phyloP scores from a whole-genome alignment of 2,888 invertebrate genomes.

The Agriopis marginaria region DNA sequence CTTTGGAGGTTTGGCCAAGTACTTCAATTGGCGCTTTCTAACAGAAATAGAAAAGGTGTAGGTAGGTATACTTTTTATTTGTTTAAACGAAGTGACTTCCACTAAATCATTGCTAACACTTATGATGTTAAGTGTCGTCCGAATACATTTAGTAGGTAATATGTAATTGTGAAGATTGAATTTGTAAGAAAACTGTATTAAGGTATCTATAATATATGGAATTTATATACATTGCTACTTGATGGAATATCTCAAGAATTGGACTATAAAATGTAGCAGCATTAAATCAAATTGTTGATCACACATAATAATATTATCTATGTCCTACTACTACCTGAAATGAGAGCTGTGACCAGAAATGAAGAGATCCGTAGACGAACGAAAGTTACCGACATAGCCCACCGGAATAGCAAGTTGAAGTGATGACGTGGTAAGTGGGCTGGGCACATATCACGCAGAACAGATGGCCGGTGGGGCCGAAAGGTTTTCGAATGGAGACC shows the following conservation, averaged over 20 bases:
- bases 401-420: no score
- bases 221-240: not conserved
- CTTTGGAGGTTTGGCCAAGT: conserved; percentile 2
- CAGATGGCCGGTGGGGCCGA: no score
- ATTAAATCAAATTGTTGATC: not conserved
- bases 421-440: no score
- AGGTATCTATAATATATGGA: not conserved
- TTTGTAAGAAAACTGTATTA: not conserved
- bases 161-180: no score
- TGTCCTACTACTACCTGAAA: no score
- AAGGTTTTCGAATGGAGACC: no score
- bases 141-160: not conserved
- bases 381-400: no score
- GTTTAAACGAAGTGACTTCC: conserved; percentile 4
- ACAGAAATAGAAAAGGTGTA: conserved; percentile 5
- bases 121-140: not conserved
- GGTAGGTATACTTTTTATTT: conserved; percentile 12
- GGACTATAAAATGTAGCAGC: not conserved
- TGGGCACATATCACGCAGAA: no score
- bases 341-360: no score
- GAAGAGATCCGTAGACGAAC: no score
- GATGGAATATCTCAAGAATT: not conserved
- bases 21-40: conserved; percentile 21
- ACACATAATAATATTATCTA: not conserved
- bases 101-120: conserved; percentile 10